phyloP scores from a whole-genome alignment of 2,888 invertebrate species.

The Sclerodermus sp. region DNA sequence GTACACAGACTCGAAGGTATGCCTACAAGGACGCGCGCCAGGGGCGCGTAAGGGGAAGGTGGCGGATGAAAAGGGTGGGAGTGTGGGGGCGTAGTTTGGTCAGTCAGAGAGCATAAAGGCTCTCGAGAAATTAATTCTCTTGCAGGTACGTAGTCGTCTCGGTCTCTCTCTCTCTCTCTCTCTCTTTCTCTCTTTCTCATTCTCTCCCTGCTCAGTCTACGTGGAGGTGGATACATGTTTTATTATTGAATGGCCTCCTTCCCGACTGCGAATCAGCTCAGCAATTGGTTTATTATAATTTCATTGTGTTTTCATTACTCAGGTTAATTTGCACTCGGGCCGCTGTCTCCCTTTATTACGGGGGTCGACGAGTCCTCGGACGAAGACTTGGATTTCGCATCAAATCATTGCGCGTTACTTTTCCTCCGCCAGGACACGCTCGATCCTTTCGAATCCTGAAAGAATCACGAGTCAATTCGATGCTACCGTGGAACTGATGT shows the following conservation, averaged over 20 bases:
- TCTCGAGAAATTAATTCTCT: constrained; percentile 56
- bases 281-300: constrained; percentile 57
- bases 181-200: constrained; percentile 1
- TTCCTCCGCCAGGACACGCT: too few species aligned
- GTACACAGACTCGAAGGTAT: constrained; percentile 13
- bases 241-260: constrained; percentile 55
- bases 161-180: constrained; percentile 2
- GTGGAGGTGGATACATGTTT: constrained; percentile 43
- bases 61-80: neutral
- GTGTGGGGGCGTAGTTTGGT: constrained; percentile 43
- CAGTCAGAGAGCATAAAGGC: constrained; percentile 54
- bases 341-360: constrained; percentile 46
- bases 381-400: constrained; percentile 24
- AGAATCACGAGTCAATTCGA: too few species aligned
- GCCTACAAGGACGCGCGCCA: constrained; percentile 3
- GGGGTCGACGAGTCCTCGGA: constrained; percentile 33
- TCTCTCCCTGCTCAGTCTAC: neutral
- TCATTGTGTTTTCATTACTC: constrained; percentile 56
- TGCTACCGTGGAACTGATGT: too few species aligned
- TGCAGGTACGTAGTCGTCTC: constrained; percentile 24
- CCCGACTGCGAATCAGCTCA: constrained; percentile 51
- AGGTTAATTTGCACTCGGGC: constrained; percentile 49
- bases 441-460: too few species aligned
- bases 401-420: too few species aligned
- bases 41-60: neutral